Evolutionary conservation across 2,888 invertebrate species (phyloP).

Genomic region (Drosophila gaucha): DNA sequence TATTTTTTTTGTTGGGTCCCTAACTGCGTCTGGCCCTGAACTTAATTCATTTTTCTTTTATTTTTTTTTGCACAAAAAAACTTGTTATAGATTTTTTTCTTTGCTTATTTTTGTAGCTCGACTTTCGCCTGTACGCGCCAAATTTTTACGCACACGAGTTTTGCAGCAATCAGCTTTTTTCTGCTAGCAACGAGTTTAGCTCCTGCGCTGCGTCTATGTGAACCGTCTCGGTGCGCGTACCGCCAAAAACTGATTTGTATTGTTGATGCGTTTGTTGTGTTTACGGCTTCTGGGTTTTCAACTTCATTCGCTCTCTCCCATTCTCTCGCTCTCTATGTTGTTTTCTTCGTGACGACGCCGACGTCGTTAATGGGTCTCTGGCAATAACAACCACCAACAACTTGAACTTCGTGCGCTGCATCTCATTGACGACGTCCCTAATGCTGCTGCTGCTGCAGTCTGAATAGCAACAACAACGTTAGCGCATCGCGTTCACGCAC

Average conservation of each 20-base stretch:
- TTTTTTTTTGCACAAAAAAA: conserved; percentile 20
- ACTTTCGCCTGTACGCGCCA: conserved; percentile 57
- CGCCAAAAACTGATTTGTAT: conserved; percentile 84
- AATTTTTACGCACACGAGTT: conserved; percentile 50
- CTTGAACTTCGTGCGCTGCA: conserved; percentile 56
- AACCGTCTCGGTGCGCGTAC: conserved; percentile 74
- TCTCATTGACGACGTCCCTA: conserved; percentile 54
- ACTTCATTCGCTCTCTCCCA: conserved; percentile 33
- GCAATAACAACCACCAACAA: conserved; percentile 57
- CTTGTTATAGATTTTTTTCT: conserved; percentile 25
- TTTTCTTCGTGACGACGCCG: conserved; percentile 32
- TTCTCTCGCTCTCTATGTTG: conserved; percentile 13
- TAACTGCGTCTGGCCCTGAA: conserved; percentile 9
- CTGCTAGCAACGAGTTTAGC: not conserved
- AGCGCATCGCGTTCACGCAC: conserved; percentile 11
- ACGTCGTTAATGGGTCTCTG: conserved; percentile 27
- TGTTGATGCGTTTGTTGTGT: conserved; percentile 73
- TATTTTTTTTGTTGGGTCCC: conserved; percentile 7
- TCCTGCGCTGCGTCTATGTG: conserved; percentile 21
- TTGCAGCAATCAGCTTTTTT: conserved; percentile 33
- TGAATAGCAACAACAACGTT: conserved; percentile 16
- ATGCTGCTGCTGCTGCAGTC: conserved; percentile 35
- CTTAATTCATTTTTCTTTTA: conserved; percentile 37
- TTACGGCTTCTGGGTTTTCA: conserved; percentile 73
- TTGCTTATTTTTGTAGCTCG: conserved; percentile 5